Evolutionary conservation across 2,888 invertebrate species (phyloP).

Genomic region (Liodrosophila aerea): DNA sequence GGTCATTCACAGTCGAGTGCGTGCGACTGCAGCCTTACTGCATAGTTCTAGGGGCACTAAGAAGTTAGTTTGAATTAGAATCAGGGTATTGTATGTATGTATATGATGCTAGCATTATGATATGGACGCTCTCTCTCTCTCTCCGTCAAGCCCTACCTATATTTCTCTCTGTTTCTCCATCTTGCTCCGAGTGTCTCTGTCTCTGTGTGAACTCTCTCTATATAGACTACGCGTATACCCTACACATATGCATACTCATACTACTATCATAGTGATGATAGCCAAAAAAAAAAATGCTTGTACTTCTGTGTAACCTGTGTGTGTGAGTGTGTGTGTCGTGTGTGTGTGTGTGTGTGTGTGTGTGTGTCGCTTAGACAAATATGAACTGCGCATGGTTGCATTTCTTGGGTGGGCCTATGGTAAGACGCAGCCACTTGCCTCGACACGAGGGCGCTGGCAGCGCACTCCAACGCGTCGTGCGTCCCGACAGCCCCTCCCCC

Average conservation of each 20-base stretch:
- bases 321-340: background rate
- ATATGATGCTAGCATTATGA: too few relatives aligned
- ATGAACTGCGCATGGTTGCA: slow-evolving; percentile 82
- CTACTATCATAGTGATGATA: slow-evolving; percentile 31
- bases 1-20: too few relatives aligned
- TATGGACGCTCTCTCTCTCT: too few relatives aligned
- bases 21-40: too few relatives aligned
- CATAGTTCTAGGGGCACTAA: too few relatives aligned
- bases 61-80: too few relatives aligned
- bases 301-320: background rate
- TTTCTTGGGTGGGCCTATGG: slow-evolving; percentile 82
- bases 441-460: slow-evolving; percentile 93
- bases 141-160: too few relatives aligned
- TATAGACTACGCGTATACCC: slow-evolving; percentile 54
- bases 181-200: too few relatives aligned
- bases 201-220: slow-evolving; percentile 8
- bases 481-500: slow-evolving; percentile 91
- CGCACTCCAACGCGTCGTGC: slow-evolving; percentile 91
- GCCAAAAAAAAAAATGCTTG: slow-evolving; percentile 19
- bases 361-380: slow-evolving; percentile 78
- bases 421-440: slow-evolving; percentile 91
- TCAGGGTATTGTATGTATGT: background rate
- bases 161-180: too few relatives aligned
- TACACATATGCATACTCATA: slow-evolving; percentile 38
- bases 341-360: background rate